A percentile compares a stretch with the other conserved stretches of the same genome.
phyloP scores from a whole-genome alignment of 1,140 invertebrate genomes.

The Drosophila jambulina region DNA sequence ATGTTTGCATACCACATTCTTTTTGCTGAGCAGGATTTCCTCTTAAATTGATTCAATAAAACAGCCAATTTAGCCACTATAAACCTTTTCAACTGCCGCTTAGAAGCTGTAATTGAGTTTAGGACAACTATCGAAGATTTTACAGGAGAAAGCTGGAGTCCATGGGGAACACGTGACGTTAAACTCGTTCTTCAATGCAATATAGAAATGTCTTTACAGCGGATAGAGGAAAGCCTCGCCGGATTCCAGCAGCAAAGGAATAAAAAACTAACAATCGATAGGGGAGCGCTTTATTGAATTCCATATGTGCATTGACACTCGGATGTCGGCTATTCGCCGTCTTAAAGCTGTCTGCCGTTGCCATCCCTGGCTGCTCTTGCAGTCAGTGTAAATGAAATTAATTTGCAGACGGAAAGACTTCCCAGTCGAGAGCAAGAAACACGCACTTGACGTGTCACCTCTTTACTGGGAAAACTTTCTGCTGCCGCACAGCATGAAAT shows the following conservation, averaged over 20 bases:
- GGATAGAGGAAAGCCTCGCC: conserved; percentile 6
- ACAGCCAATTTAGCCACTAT: conserved; percentile 9
- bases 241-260: conserved; percentile 1
- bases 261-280: conserved; percentile 15
- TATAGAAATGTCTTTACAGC: conserved; percentile 14
- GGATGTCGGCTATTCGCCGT: conserved; percentile 1
- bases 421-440: conserved; percentile 14
- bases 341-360: neutral
- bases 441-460: conserved; percentile 41
- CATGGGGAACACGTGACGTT: conserved; percentile 6
- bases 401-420: conserved; percentile 29
- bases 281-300: conserved; percentile 16
- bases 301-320: conserved; percentile 13
- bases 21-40: conserved; percentile 1
- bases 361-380: conserved; percentile 26
- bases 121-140: conserved; percentile 1
- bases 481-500: conserved; percentile 29
- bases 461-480: conserved; percentile 35
- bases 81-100: conserved; percentile 10
- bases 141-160: conserved; percentile 17
- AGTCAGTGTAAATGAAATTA: conserved; percentile 52
- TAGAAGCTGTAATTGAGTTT: conserved; percentile 9
- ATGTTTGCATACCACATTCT: conserved; percentile 25
- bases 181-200: conserved; percentile 1
- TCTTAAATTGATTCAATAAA: conserved; percentile 10